These are phyloP conservation scores for Bombus affinis DNA, from an alignment of 1,140 invertebrate species.

Conservation along the genomic window DNA sequence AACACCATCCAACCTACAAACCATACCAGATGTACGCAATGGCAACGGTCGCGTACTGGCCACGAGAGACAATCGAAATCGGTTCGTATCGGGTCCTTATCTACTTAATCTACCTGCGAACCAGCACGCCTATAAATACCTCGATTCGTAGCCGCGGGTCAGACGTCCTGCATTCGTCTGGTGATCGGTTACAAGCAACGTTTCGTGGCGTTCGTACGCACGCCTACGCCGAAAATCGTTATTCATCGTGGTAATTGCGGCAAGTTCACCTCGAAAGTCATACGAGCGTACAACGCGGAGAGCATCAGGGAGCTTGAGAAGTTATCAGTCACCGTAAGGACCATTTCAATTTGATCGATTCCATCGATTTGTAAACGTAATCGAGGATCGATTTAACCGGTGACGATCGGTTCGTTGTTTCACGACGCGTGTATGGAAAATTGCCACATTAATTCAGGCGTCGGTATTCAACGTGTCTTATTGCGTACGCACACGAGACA, in stretches of 20 bases:
- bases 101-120: constrained; percentile 49
- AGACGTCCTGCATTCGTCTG: constrained; percentile 39
- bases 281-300: not conserved
- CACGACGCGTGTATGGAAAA: not conserved
- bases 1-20: not conserved
- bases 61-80: constrained; percentile 47
- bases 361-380: constrained; percentile 21
- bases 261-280: not conserved
- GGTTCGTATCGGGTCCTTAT: constrained; percentile 39
- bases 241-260: constrained; percentile 53
- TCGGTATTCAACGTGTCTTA: not conserved
- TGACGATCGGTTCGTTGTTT: not conserved
- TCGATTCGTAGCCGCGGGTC: constrained; percentile 47
- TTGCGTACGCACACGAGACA: not conserved
- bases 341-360: not conserved
- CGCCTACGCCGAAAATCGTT: constrained; percentile 57
- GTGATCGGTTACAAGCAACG: constrained; percentile 28
- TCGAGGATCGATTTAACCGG: constrained; percentile 1
- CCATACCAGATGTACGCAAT: not conserved
- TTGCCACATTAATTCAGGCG: constrained; percentile 10
- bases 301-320: not conserved
- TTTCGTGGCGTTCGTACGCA: constrained; percentile 11
- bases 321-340: constrained; percentile 19
- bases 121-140: constrained; percentile 55
- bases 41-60: not conserved